These are phyloP conservation scores for Danionella dracula DNA, from an alignment of 2,797 vertebrate species.

Conservation along the genomic window DNA sequence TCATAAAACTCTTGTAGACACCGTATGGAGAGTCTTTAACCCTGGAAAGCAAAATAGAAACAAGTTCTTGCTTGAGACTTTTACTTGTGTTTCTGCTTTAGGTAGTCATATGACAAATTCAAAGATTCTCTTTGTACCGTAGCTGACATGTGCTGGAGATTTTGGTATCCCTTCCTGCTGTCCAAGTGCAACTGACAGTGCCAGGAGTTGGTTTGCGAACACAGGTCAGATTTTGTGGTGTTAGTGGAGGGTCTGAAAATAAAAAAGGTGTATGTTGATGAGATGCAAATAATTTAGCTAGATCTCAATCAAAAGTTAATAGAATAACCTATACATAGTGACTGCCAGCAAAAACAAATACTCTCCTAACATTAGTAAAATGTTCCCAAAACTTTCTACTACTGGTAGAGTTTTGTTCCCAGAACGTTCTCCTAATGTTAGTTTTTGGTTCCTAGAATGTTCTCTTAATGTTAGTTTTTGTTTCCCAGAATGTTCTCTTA, in stretches of 20 bases:
- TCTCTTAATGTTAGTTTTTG: no score
- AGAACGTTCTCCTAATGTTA: no score
- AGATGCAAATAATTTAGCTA: no score
- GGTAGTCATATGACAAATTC: background rate
- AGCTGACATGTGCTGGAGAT: constrained; percentile 53
- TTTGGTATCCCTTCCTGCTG: constrained; percentile 64
- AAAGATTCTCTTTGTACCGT: constrained; percentile 53
- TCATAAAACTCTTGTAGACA: background rate
- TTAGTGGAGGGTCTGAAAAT: constrained; percentile 75
- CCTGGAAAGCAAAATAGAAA: constrained; percentile 25
- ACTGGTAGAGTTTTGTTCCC: no score
- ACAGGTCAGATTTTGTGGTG: constrained; percentile 74
- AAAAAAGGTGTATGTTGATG: background rate
- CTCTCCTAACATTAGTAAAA: no score
- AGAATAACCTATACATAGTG: no score
- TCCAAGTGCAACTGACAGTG: constrained; percentile 73
- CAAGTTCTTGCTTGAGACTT: constrained; percentile 3
- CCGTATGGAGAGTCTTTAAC: background rate
- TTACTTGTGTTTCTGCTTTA: background rate
- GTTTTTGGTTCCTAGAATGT: no score
- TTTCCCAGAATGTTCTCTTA: no score
- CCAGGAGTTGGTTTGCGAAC: constrained; percentile 61
- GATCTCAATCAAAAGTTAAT: no score
- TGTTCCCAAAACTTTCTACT: no score
- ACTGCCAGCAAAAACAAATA: no score